phyloP scores from a whole-genome alignment of 2,113 vertebrate species.

The Donacobius atricapilla region DNA sequence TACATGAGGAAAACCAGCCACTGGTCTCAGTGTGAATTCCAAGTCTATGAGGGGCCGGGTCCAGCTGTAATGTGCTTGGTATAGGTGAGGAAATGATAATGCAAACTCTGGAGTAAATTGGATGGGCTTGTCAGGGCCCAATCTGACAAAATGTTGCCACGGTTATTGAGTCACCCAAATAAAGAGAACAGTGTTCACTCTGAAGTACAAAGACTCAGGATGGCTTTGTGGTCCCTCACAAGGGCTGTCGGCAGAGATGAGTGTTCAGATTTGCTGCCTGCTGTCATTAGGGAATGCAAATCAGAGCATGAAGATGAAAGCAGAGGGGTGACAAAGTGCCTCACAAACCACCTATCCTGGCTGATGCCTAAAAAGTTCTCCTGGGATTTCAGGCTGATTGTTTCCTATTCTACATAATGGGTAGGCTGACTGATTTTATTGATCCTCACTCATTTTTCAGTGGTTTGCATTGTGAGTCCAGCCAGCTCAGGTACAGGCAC shows the following conservation, averaged over 20 bases:
- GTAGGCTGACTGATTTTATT: conserved; percentile 13
- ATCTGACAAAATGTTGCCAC: conserved; percentile 48
- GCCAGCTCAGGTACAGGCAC: neutral
- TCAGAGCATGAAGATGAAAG: neutral
- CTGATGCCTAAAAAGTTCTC: neutral
- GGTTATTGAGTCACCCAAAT: conserved; percentile 42
- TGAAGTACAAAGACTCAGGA: neutral
- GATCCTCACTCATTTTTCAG: conserved; percentile 27
- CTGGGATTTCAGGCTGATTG: neutral
- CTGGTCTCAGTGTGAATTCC: neutral
- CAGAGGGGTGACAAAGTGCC: neutral
- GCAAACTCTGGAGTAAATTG: neutral
- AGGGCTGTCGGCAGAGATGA: conserved; percentile 3
- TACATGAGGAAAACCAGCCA: neutral
- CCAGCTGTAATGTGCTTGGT: neutral
- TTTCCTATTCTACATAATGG: conserved; percentile 8
- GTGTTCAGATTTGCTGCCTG: neutral
- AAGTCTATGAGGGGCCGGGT: neutral
- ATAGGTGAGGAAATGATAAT: conserved; percentile 7
- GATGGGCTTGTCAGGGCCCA: conserved; percentile 46
- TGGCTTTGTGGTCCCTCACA: conserved; percentile 12
- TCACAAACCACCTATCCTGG: neutral
- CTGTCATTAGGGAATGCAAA: conserved; percentile 17
- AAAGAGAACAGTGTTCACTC: neutral
- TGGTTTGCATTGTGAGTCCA: neutral